Conservation (phyloP, 2,888 invertebrate genomes). For the Glyphotaelius pellucidus region DNA sequence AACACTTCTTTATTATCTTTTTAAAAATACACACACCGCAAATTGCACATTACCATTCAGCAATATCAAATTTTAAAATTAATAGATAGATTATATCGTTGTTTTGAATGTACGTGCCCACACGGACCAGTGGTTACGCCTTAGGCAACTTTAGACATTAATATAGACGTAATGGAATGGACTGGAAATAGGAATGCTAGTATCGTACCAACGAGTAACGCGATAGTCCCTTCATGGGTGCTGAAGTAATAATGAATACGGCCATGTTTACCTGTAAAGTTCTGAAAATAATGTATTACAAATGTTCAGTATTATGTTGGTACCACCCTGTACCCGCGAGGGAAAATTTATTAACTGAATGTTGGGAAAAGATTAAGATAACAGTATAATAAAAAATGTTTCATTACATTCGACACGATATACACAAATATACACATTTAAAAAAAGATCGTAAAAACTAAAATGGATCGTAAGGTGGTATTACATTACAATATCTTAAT, state of each 20-base stretch:
- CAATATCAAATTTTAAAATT: not conserved
- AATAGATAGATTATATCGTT: not conserved
- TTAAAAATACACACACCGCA: no score
- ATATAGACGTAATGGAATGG: not conserved
- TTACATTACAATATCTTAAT: no score
- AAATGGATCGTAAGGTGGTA: no score
- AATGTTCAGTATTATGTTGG: not conserved
- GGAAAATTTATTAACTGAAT: not conserved
- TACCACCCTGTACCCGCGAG: not conserved
- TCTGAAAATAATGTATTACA: not conserved
- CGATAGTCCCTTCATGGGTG: not conserved
- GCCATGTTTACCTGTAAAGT: not conserved
- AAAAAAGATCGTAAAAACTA: no score
- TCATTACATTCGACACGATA: no score
- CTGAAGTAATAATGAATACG: not conserved
- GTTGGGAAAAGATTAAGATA: not conserved
- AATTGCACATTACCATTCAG: not conserved
- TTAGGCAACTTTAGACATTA: not conserved
- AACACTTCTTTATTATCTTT: no score
- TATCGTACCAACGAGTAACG: not conserved
- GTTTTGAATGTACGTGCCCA: not conserved
- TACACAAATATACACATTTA: no score
- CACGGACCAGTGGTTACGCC: not conserved
- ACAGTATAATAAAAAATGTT: no score
- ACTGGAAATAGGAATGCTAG: not conserved